Conservation (phyloP, 1,140 invertebrate species). For the Anagrus nilaparvatae region DNA sequence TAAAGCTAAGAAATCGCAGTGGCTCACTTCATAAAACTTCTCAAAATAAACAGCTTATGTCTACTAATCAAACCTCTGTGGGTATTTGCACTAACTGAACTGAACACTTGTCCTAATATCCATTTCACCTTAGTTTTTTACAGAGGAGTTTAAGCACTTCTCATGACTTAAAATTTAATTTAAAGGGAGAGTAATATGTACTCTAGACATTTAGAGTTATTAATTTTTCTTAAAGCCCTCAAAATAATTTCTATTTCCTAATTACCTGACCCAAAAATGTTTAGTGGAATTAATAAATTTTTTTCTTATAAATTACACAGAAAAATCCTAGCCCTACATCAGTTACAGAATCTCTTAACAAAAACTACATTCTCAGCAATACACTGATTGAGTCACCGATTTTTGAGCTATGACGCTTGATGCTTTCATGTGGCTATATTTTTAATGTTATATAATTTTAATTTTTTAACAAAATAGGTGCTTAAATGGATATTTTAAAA, state of each 20-base stretch:
- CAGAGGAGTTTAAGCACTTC: neutral
- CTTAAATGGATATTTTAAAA: no score
- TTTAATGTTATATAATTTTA: no score
- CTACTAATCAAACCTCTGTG: conserved; percentile 40
- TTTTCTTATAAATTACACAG: no score
- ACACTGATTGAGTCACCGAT: conserved; percentile 15
- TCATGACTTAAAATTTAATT: conserved; percentile 1
- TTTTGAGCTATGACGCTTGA: conserved; percentile 16
- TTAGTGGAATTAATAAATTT: no score
- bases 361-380: neutral
- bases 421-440: no score
- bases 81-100: conserved; percentile 38
- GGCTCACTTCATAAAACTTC: conserved; percentile 38
- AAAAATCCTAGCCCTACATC: no score
- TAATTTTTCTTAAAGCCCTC: neutral
- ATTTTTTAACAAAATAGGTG: no score
- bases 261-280: no score
- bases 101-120: conserved; percentile 17
- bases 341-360: no score
- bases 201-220: neutral
- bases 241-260: conserved; percentile 6
- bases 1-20: conserved; percentile 38
- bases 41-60: conserved; percentile 39
- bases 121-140: conserved; percentile 8
- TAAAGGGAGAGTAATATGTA: conserved; percentile 7